Evolutionary conservation across 2,797 vertebrate genomes (phyloP).

Genomic region (Gallirallus australis): DNA sequence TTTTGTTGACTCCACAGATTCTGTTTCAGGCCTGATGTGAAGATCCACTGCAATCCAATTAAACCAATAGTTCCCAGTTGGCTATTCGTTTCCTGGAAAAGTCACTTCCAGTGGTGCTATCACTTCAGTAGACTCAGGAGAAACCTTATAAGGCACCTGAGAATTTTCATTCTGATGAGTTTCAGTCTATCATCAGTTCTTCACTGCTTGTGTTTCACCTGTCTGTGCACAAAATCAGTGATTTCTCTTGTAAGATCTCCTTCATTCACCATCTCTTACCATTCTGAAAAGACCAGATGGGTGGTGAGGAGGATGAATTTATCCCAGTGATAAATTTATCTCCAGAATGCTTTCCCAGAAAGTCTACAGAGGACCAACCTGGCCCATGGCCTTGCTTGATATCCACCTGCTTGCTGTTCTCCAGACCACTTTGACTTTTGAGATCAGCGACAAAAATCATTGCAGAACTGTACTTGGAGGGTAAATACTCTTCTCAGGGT

Average conservation of each 20-base stretch:
- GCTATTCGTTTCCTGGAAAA: not conserved
- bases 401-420: not conserved
- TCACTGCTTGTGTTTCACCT: not conserved
- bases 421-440: not conserved
- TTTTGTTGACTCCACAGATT: not conserved
- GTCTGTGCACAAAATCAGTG: not conserved
- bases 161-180: slow-evolving; percentile 6
- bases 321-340: not conserved
- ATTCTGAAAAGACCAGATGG: not conserved
- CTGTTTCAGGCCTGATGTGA: slow-evolving; percentile 5
- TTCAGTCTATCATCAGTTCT: not conserved
- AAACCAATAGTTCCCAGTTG: not conserved
- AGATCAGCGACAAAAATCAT: not conserved
- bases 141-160: not conserved
- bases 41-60: slow-evolving; percentile 38
- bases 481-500: not conserved
- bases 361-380: not conserved
- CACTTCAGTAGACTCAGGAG: not conserved
- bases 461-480: not conserved
- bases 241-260: not conserved
- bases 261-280: not conserved
- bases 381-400: not conserved
- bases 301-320: not conserved
- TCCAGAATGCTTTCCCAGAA: not conserved
- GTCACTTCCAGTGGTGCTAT: slow-evolving; percentile 1